Evolutionary conservation across 2,113 vertebrate species (phyloP).

Genomic region (Engraulis encrasicolus): DNA sequence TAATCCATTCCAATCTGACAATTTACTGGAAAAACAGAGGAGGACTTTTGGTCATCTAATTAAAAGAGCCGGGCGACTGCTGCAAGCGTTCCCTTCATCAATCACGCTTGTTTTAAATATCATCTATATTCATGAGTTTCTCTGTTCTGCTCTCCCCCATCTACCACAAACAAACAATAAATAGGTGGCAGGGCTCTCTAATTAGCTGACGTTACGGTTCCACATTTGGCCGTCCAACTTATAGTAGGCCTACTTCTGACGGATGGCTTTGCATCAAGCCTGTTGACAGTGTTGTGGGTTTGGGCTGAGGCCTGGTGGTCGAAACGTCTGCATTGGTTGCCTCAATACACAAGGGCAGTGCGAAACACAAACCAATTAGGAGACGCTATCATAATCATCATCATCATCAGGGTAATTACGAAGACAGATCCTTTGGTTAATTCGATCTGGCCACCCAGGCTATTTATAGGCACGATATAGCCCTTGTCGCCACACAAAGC

Average conservation of each 20-base stretch:
- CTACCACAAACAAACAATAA: not conserved
- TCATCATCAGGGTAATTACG: slow-evolving; percentile 61
- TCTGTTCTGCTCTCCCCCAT: not conserved
- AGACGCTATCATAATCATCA: slow-evolving; percentile 50
- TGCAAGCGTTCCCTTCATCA: not conserved
- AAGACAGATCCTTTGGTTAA: slow-evolving; percentile 58
- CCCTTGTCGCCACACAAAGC: slow-evolving; percentile 30
- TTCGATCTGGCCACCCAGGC: slow-evolving; percentile 61
- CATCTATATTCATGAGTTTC: not conserved
- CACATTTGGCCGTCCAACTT: not conserved
- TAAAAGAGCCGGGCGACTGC: not conserved
- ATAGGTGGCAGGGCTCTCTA: not conserved
- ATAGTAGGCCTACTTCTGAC: not conserved
- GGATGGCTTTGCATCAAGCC: not conserved
- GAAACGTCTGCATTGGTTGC: slow-evolving; percentile 35
- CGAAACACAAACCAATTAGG: slow-evolving; percentile 52
- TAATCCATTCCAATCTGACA: not conserved
- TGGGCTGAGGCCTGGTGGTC: slow-evolving; percentile 24
- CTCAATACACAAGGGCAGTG: slow-evolving; percentile 30
- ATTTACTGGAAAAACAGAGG: not conserved
- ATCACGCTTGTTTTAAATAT: not conserved
- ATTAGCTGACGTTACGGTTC: not conserved
- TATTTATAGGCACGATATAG: slow-evolving; percentile 68
- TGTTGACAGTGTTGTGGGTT: slow-evolving; percentile 28
- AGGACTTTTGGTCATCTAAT: not conserved